A percentile compares a stretch with the other conserved stretches of the same genome.
Conservation (phyloP, 2,113 vertebrate genomes). For the Cephalophus harveyi region DNA sequence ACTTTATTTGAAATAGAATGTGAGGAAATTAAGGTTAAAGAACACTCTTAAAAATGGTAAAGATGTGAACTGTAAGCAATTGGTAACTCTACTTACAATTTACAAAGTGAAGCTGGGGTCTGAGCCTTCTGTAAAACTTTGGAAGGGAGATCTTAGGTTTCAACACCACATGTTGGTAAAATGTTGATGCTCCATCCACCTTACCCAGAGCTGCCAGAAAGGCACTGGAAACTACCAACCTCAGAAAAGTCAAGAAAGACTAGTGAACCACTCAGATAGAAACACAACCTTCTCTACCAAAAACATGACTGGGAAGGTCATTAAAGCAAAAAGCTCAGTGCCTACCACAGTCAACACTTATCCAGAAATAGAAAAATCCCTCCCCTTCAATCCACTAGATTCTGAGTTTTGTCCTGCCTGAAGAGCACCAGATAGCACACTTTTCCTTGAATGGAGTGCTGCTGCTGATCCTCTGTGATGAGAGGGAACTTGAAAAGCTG, state of each 20-base stretch:
- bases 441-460: slow-evolving; percentile 78
- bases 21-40: neutral
- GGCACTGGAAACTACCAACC: slow-evolving; percentile 80
- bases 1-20: neutral
- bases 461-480: slow-evolving; percentile 74
- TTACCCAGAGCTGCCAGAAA: slow-evolving; percentile 73
- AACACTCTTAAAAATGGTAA: neutral
- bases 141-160: slow-evolving; percentile 63
- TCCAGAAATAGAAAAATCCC: slow-evolving; percentile 83
- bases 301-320: slow-evolving; percentile 63
- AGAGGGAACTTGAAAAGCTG: slow-evolving; percentile 48
- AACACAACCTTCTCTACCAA: slow-evolving; percentile 51
- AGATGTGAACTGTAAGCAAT: neutral
- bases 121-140: slow-evolving; percentile 45
- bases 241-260: slow-evolving; percentile 23
- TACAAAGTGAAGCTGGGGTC: neutral
- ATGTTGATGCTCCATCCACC: slow-evolving; percentile 25
- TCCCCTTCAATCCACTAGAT: slow-evolving; percentile 80
- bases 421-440: slow-evolving; percentile 77
- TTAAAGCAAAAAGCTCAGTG: slow-evolving; percentile 53
- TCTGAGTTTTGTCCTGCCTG: slow-evolving; percentile 81
- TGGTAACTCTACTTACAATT: neutral
- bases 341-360: slow-evolving; percentile 71
- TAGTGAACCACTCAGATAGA: slow-evolving; percentile 42
- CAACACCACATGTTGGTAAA: slow-evolving; percentile 73